Evolutionary conservation across 92 coral and sea anemone genomes (phyloP).

Genomic region (Anthopleura xanthogrammica): DNA sequence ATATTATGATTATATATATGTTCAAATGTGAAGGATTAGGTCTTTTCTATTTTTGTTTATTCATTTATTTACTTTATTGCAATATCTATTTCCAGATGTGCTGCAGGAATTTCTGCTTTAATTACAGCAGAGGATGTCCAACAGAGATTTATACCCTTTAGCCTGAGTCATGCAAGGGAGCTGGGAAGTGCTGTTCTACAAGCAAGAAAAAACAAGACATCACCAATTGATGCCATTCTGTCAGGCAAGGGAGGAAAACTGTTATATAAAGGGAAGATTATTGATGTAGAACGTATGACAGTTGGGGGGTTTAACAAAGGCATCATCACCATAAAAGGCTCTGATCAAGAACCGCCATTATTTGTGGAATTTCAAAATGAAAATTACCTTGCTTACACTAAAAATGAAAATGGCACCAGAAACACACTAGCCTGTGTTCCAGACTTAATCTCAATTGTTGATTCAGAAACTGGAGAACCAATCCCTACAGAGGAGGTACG

Average conservation of each 20-base stretch:
- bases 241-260: conserved; percentile 74
- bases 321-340: conserved; percentile 60
- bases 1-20: too few species aligned
- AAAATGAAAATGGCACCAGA: conserved; percentile 58
- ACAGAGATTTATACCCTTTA: conserved; percentile 48
- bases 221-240: conserved; percentile 75
- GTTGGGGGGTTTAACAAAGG: conserved; percentile 78
- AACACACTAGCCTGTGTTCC: conserved; percentile 73
- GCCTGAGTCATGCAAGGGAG: conserved; percentile 82
- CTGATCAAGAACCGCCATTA: conserved; percentile 31
- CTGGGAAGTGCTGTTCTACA: conserved; percentile 79
- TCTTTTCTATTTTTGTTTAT: neutral
- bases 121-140: conserved; percentile 51
- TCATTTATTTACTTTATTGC: neutral
- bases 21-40: too few species aligned
- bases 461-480: conserved; percentile 84
- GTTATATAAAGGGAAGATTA: conserved; percentile 79
- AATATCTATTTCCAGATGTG: conserved; percentile 48
- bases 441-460: conserved; percentile 85
- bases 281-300: conserved; percentile 73
- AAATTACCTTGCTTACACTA: conserved; percentile 67
- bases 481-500: conserved; percentile 90
- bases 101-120: conserved; percentile 60
- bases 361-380: conserved; percentile 87
- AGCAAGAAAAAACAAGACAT: conserved; percentile 73